Conservation (phyloP, 2,888 invertebrate species). For the Tetheella fluctuosa region DNA sequence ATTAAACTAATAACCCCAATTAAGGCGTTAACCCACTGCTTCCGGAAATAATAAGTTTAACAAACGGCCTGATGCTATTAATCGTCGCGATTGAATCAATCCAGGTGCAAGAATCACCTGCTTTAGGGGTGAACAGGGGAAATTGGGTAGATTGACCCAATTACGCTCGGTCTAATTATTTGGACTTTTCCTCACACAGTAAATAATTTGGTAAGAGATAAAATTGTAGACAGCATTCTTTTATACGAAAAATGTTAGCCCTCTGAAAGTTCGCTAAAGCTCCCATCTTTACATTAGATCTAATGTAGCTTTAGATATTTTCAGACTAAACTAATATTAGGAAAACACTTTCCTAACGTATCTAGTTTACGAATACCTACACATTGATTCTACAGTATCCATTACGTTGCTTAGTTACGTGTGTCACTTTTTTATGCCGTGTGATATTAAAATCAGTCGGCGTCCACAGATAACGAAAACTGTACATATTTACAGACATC, state of each 20-base stretch:
- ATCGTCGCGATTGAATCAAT: slow-evolving; percentile 51
- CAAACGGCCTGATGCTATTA: slow-evolving; percentile 54
- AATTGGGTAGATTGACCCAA: slow-evolving; percentile 14
- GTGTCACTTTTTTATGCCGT: not conserved
- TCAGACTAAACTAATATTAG: not conserved
- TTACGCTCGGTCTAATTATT: not conserved
- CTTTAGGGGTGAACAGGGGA: slow-evolving; percentile 18
- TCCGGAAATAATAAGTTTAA: slow-evolving; percentile 44
- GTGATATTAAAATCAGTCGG: slow-evolving; percentile 7
- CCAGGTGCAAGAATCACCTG: slow-evolving; percentile 31
- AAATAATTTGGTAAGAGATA: not conserved
- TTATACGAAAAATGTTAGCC: too few species aligned
- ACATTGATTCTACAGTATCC: not conserved
- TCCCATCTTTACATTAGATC: too few species aligned
- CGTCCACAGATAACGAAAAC: slow-evolving; percentile 33
- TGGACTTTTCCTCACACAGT: not conserved
- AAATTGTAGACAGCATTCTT: not conserved
- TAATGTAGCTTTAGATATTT: not conserved
- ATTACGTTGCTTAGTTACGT: not conserved
- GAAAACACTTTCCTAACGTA: not conserved
- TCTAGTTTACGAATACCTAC: too few species aligned
- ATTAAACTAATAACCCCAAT: slow-evolving; percentile 7
- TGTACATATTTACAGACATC: slow-evolving; percentile 24
- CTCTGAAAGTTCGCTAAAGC: too few species aligned
- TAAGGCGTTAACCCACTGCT: slow-evolving; percentile 15